phyloP scores from a whole-genome alignment of 2,888 invertebrate genomes.

The Onchidella celtica region DNA sequence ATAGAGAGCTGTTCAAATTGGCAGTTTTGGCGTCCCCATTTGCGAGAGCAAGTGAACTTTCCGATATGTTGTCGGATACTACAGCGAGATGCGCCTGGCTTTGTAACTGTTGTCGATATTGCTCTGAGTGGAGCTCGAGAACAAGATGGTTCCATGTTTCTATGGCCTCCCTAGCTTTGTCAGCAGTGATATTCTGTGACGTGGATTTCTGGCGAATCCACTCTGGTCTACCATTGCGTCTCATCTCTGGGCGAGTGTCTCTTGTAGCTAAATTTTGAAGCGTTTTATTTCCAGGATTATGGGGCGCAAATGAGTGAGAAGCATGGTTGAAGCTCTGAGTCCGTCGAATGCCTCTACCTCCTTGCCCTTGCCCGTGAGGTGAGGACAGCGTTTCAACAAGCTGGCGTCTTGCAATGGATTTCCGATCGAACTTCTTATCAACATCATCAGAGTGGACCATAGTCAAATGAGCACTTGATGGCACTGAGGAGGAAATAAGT shows the following conservation, averaged over 20 bases:
- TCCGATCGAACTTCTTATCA: neutral
- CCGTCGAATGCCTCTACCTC: neutral
- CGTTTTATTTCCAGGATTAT: neutral
- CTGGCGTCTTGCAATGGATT: neutral
- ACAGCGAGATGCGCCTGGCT: too few relatives aligned
- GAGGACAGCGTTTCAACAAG: neutral
- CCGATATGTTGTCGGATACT: too few relatives aligned
- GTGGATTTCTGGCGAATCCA: neutral
- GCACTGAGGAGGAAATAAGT: too few relatives aligned
- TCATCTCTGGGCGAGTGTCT: neutral
- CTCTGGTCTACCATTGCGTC: too few relatives aligned
- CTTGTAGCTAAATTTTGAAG: neutral
- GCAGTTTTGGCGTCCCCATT: too few relatives aligned
- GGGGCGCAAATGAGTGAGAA: neutral
- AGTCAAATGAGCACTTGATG: too few relatives aligned
- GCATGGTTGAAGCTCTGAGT: neutral
- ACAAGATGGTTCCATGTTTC: slow-evolving; percentile 12
- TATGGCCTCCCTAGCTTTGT: neutral
- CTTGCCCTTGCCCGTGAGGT: neutral
- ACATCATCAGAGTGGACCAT: neutral
- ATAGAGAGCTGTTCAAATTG: too few relatives aligned
- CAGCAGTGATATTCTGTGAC: neutral
- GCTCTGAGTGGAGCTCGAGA: neutral
- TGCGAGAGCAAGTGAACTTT: too few relatives aligned
- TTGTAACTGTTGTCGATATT: neutral